Conservation (phyloP, 2,797 vertebrate species). For the Scolopax rusticola region DNA sequence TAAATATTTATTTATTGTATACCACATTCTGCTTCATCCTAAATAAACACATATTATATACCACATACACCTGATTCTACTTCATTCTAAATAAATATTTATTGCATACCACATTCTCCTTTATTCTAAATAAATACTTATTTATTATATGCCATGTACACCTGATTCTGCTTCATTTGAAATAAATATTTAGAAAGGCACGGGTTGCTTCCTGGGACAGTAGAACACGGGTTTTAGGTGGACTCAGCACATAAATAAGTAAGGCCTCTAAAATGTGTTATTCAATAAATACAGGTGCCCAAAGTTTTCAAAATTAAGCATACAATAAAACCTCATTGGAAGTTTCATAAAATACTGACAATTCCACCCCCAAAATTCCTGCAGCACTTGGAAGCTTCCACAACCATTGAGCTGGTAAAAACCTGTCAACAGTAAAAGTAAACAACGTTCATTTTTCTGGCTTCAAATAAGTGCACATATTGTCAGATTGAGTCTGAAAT, state of each 20-base stretch:
- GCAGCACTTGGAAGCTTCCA: neutral
- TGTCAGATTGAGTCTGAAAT: neutral
- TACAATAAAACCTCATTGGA: neutral
- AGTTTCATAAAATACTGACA: neutral
- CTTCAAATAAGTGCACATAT: neutral
- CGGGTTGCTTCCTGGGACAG: neutral
- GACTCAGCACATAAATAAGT: neutral
- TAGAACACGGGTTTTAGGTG: fast-evolving
- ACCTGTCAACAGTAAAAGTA: neutral
- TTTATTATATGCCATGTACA: fast-evolving
- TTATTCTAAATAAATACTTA: neutral
- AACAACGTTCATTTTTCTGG: neutral
- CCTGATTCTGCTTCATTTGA: neutral
- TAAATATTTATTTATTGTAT: neutral
- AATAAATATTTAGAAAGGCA: neutral
- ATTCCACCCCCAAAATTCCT: neutral
- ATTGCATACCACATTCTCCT: neutral
- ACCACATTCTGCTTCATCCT: neutral
- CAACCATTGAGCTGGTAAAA: neutral
- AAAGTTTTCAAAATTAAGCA: neutral
- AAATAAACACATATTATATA: neutral
- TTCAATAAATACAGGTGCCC: neutral
- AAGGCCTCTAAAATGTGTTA: fast-evolving
- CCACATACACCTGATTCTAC: neutral
- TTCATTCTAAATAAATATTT: neutral